These are phyloP conservation scores for Halesus radiatus DNA, from an alignment of 1,140 invertebrate genomes.

Conservation along the genomic window DNA sequence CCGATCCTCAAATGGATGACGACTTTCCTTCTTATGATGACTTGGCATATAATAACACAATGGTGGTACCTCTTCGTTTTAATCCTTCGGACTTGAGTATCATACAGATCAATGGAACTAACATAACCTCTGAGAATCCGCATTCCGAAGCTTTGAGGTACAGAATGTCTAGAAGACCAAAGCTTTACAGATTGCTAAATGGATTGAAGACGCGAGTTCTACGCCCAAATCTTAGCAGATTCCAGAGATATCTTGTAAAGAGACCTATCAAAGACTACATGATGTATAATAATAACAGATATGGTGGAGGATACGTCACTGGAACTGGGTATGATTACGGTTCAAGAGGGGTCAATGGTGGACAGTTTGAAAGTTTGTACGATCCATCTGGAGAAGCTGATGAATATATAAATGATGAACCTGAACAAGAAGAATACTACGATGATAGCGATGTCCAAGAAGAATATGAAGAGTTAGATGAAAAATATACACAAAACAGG, in stretches of 20 bases:
- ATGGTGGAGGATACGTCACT: background rate
- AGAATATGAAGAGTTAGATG: slow-evolving; percentile 18
- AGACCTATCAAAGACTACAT: slow-evolving; percentile 41
- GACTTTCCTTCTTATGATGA: slow-evolving; percentile 42
- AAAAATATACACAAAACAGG: background rate
- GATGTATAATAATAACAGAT: background rate
- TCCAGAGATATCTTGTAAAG: slow-evolving; percentile 42
- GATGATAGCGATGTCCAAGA: slow-evolving; percentile 19
- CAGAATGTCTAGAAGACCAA: slow-evolving; percentile 38
- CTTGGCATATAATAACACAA: slow-evolving; percentile 28
- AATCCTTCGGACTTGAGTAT: background rate
- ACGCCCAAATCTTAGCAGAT: slow-evolving; percentile 43
- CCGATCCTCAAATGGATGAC: slow-evolving; percentile 40
- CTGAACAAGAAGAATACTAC: slow-evolving; percentile 37
- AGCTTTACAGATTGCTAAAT: slow-evolving; percentile 48
- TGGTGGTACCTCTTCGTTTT: background rate
- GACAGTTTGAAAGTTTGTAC: background rate
- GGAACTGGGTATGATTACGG: slow-evolving; percentile 11
- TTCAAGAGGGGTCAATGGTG: background rate
- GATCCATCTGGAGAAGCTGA: slow-evolving; percentile 24
- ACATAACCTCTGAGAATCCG: slow-evolving; percentile 28
- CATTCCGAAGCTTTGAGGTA: slow-evolving; percentile 51
- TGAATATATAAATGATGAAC: slow-evolving; percentile 14
- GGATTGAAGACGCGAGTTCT: slow-evolving; percentile 47
- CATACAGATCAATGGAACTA: background rate